These are phyloP conservation scores for Cariama cristata DNA, from an alignment of 2,113 vertebrate genomes.

Conservation along the genomic window DNA sequence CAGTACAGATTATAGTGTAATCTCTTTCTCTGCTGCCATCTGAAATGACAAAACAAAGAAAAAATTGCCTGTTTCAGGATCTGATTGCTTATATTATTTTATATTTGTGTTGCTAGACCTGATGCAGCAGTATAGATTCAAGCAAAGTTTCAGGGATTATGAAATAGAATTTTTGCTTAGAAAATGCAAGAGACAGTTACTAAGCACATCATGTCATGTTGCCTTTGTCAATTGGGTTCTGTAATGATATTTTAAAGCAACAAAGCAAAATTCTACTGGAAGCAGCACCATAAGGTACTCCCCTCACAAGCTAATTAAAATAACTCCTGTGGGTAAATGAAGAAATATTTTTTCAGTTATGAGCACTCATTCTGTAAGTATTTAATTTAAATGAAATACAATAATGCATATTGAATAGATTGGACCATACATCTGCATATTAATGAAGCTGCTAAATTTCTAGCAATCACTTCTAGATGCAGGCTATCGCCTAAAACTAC, in stretches of 20 bases:
- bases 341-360: constrained; percentile 46
- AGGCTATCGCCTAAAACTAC: constrained; percentile 6
- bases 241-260: constrained; percentile 62
- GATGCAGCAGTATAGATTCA: not conserved
- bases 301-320: constrained; percentile 67
- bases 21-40: not conserved
- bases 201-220: constrained; percentile 17
- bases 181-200: not conserved
- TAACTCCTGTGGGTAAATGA: constrained; percentile 59
- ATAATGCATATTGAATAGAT: constrained; percentile 54
- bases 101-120: not conserved
- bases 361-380: constrained; percentile 31
- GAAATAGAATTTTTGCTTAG: not conserved
- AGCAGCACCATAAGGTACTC: constrained; percentile 36
- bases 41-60: not conserved
- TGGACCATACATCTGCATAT: constrained; percentile 30
- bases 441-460: constrained; percentile 48
- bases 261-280: constrained; percentile 59
- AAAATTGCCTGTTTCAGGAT: not conserved
- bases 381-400: constrained; percentile 66
- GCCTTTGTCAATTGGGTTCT: constrained; percentile 18
- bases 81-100: not conserved
- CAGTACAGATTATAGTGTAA: not conserved
- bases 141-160: constrained; percentile 41
- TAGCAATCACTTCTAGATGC: constrained; percentile 23